Evolutionary conservation across 2,888 invertebrate species (phyloP).

Genomic region (Acanthosepion pharaonis): DNA sequence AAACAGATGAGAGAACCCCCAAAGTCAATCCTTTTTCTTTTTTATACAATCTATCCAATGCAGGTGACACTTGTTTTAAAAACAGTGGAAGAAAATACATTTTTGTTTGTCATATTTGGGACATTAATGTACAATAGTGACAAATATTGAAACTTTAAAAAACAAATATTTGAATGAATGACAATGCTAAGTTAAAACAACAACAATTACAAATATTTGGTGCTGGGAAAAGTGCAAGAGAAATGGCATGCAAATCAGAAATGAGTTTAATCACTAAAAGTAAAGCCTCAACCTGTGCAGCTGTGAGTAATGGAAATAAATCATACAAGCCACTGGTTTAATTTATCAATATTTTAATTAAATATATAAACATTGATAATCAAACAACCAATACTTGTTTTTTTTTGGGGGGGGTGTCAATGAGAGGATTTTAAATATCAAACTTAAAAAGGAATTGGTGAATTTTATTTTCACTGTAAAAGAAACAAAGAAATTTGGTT

Average conservation of each 20-base stretch:
- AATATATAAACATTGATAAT: too few relatives aligned
- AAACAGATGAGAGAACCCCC: too few relatives aligned
- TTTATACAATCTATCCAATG: too few relatives aligned
- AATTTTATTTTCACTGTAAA: background rate
- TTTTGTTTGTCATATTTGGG: background rate
- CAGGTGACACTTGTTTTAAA: too few relatives aligned
- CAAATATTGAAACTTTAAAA: background rate
- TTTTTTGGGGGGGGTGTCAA: too few relatives aligned
- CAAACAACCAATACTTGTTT: too few relatives aligned
- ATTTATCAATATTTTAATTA: too few relatives aligned
- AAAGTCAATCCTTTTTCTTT: too few relatives aligned
- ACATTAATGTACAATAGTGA: background rate
- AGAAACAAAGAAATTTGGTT: background rate
- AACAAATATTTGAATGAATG: background rate
- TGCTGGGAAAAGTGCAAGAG: too few relatives aligned
- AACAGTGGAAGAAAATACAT: background rate
- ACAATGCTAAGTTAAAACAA: background rate
- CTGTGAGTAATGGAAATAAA: too few relatives aligned
- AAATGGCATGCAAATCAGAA: background rate
- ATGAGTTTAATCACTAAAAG: background rate
- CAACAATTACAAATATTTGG: background rate
- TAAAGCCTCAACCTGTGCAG: background rate
- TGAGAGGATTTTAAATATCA: too few relatives aligned
- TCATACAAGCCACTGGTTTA: too few relatives aligned
- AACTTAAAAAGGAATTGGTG: background rate